phyloP scores from a whole-genome alignment of 2,888 invertebrate species.

The Polyommatus iphigenia region DNA sequence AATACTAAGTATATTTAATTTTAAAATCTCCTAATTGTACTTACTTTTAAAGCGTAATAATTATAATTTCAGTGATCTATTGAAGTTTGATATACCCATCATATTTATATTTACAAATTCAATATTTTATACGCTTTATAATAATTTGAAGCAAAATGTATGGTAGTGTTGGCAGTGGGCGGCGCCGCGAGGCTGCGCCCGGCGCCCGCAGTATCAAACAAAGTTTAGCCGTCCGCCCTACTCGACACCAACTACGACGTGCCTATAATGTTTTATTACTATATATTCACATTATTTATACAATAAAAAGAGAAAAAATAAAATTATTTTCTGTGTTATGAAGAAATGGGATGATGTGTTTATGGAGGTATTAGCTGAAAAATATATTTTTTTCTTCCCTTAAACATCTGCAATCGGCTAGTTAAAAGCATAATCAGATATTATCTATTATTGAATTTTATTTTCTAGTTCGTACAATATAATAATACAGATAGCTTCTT shows the following conservation, averaged over 20 bases:
- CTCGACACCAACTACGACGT: constrained; percentile 24
- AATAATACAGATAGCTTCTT: too few species aligned
- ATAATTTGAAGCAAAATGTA: background rate
- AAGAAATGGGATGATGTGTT: too few species aligned
- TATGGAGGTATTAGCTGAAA: too few species aligned
- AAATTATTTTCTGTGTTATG: too few species aligned
- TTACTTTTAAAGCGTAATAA: background rate
- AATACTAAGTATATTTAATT: too few species aligned
- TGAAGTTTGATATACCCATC: background rate
- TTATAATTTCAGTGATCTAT: too few species aligned
- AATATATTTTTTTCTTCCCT: too few species aligned
- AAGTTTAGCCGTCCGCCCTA: constrained; percentile 38
- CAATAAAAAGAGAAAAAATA: background rate
- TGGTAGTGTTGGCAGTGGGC: constrained; percentile 13
- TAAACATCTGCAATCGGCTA: too few species aligned
- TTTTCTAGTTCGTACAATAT: too few species aligned
- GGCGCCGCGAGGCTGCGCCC: constrained; percentile 31
- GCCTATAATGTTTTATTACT: constrained; percentile 21
- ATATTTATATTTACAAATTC: background rate
- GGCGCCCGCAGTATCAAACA: constrained; percentile 36
- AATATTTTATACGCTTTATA: background rate
- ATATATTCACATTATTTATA: background rate
- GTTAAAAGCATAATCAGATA: too few species aligned
- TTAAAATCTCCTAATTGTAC: background rate
- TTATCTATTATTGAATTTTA: too few species aligned